Percentiles rank a stretch among this genome's conserved stretches.
These are phyloP conservation scores for Tachystola acroxantha DNA, from an alignment of 2,888 invertebrate species.

Conservation along the genomic window DNA sequence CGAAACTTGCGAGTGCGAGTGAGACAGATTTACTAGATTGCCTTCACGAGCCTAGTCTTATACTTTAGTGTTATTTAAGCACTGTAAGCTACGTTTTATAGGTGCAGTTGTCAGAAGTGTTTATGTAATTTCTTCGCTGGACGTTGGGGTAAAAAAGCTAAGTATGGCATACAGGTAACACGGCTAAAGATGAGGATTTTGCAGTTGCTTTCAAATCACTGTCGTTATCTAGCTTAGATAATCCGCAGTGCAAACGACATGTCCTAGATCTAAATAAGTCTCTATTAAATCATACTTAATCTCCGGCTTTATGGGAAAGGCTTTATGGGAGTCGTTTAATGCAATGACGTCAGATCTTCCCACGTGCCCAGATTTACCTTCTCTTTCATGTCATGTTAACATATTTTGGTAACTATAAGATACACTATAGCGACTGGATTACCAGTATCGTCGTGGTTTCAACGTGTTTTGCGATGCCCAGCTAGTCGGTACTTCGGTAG, in stretches of 20 bases:
- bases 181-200: too few species aligned
- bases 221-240: too few species aligned
- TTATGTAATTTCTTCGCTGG: conserved; percentile 8
- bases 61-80: conserved; percentile 43
- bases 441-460: too few species aligned
- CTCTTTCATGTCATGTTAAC: too few species aligned
- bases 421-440: too few species aligned
- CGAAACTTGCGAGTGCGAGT: conserved; percentile 18
- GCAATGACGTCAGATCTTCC: conserved; percentile 52
- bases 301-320: background rate
- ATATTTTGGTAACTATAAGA: too few species aligned
- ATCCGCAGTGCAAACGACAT: background rate
- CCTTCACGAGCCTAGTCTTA: conserved; percentile 46
- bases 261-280: background rate
- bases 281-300: background rate
- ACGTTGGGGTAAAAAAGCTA: conserved; percentile 3
- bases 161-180: background rate
- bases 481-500: too few species aligned
- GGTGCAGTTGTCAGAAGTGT: conserved; percentile 7
- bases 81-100: conserved; percentile 20
- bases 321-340: background rate
- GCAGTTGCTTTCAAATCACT: too few species aligned
- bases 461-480: too few species aligned
- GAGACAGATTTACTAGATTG: conserved; percentile 48
- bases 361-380: conserved; percentile 32